Percentiles rank a stretch among this genome's conserved stretches.
These are phyloP conservation scores for Tetrapedia diversipes DNA, from an alignment of 2,888 invertebrate species.

Conservation along the genomic window DNA sequence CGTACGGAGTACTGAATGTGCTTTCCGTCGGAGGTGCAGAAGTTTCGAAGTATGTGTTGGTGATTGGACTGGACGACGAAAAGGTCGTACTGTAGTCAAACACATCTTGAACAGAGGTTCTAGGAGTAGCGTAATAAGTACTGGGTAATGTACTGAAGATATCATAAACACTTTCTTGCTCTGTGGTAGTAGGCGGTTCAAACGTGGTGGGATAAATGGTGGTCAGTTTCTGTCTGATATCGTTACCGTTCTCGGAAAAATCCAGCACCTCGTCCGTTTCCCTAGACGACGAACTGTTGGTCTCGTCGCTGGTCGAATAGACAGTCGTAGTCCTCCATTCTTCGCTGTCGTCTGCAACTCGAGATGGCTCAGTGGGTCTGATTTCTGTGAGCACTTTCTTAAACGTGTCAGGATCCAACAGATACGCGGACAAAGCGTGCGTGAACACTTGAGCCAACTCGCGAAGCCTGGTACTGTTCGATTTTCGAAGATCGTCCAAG, in stretches of 20 bases:
- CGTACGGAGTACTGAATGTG: slow-evolving; percentile 81
- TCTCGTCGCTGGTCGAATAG: slow-evolving; percentile 81
- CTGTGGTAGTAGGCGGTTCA: slow-evolving; percentile 42
- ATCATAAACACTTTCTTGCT: slow-evolving; percentile 35
- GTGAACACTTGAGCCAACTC: slow-evolving; percentile 93
- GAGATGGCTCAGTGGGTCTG: slow-evolving; percentile 90
- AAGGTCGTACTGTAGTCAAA: slow-evolving; percentile 41
- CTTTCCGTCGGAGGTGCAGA: slow-evolving; percentile 52
- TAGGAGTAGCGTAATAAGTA: slow-evolving; percentile 65
- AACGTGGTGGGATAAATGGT: slow-evolving; percentile 72
- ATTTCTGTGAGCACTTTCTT: slow-evolving; percentile 90
- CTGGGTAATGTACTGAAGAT: slow-evolving; percentile 46
- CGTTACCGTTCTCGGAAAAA: slow-evolving; percentile 88
- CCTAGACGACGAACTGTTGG: slow-evolving; percentile 85
- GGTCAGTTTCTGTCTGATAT: slow-evolving; percentile 74
- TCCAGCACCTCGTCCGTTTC: slow-evolving; percentile 91
- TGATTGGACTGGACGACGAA: slow-evolving; percentile 5
- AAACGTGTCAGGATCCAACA: slow-evolving; percentile 92
- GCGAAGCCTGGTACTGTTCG: slow-evolving; percentile 86
- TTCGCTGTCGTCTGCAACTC: slow-evolving; percentile 75
- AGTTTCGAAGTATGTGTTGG: slow-evolving; percentile 26
- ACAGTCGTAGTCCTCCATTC: slow-evolving; percentile 77
- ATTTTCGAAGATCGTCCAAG: slow-evolving; percentile 83
- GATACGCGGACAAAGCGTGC: slow-evolving; percentile 91
- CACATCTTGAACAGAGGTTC: slow-evolving; percentile 14